Percentiles rank a stretch among this genome's conserved stretches.
Conservation (phyloP, 37 sponge, comb jelly and placozoan species). For the Beroe forskalii region DNA sequence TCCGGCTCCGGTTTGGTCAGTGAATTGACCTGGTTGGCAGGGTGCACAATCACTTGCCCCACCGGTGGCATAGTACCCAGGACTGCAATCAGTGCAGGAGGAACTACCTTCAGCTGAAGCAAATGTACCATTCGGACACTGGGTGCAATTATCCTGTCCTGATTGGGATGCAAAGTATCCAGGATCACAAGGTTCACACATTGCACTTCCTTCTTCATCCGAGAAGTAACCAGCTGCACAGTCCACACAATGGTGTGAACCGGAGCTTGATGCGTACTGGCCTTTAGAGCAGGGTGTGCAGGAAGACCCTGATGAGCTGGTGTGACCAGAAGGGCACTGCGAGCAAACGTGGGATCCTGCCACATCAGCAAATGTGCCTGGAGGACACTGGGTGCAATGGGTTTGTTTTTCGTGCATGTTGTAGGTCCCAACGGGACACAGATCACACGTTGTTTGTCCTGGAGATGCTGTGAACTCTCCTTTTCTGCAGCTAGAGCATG, state of each 20-base stretch:
- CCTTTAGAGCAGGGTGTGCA: conserved; percentile 13
- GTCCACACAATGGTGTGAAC: conserved; percentile 16
- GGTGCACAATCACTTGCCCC: not conserved
- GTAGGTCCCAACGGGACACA: conserved; percentile 40
- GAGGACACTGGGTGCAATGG: not conserved
- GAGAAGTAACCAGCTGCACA: conserved; percentile 12
- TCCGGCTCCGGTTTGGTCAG: not conserved
- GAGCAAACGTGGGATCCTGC: not conserved
- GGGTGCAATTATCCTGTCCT: not conserved
- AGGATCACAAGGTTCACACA: conserved; percentile 23
- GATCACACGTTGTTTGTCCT: not conserved
- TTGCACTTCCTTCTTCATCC: not conserved
- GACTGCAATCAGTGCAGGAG: not conserved
- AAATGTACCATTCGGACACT: conserved; percentile 16
- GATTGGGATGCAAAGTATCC: not conserved
- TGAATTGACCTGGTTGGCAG: not conserved
- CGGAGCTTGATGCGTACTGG: not conserved
- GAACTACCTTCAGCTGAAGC: conserved; percentile 5
- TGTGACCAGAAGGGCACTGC: not conserved
- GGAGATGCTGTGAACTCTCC: not conserved
- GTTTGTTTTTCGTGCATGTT: conserved; percentile 4
- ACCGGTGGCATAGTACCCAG: not conserved
- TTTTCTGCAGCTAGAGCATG: not conserved
- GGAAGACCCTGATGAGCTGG: not conserved
- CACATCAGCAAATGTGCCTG: not conserved